phyloP scores from a whole-genome alignment of 2,113 vertebrate genomes.

The Acrocephalus kingi region DNA sequence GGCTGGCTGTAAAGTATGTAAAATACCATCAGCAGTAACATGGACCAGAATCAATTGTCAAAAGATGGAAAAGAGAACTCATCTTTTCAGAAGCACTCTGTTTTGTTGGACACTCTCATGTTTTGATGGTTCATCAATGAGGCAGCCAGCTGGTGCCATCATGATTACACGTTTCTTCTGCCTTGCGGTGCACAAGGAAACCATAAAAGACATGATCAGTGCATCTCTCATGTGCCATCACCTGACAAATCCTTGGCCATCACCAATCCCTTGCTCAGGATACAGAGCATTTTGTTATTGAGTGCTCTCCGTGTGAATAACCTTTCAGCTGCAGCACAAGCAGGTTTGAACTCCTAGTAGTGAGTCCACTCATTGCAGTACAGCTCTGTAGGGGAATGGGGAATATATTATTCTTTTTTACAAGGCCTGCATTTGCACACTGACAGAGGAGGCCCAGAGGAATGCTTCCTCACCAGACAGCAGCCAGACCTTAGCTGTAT shows the following conservation, averaged over 20 bases:
- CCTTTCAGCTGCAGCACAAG: not conserved
- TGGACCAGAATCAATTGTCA: not conserved
- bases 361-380: not conserved
- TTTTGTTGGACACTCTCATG: fast-evolving
- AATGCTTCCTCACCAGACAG: slow-evolving; percentile 34
- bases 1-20: not conserved
- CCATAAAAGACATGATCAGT: not conserved
- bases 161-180: not conserved
- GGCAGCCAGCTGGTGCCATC: not conserved
- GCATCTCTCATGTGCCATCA: not conserved
- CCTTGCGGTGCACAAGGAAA: not conserved
- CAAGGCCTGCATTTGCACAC: not conserved
- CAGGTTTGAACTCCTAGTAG: not conserved
- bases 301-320: not conserved
- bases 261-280: not conserved
- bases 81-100: not conserved
- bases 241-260: not conserved
- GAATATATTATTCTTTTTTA: not conserved
- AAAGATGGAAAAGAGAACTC: not conserved
- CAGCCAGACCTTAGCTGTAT: slow-evolving; percentile 32
- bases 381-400: not conserved
- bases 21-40: not conserved
- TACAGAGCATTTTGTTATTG: not conserved
- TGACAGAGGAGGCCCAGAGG: slow-evolving; percentile 31
- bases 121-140: not conserved